Evolutionary conservation across 2,888 invertebrate genomes (phyloP).

Genomic region (Leptopilina drosophilae): DNA sequence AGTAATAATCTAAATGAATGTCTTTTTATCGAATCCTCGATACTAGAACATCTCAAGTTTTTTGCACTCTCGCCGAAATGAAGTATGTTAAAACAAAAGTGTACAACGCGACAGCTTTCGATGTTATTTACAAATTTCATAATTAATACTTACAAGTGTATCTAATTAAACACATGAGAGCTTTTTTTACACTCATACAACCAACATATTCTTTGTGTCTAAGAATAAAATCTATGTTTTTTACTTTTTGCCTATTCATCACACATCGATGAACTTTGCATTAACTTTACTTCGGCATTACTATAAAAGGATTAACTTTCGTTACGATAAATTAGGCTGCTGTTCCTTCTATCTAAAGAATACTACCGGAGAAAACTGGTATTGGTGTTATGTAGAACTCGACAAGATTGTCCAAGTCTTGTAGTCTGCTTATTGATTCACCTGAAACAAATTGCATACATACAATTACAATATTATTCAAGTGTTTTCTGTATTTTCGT

Average conservation of each 20-base stretch:
- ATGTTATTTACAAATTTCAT: slow-evolving; percentile 30
- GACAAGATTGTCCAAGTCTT: slow-evolving; percentile 74
- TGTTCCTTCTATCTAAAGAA: slow-evolving; percentile 57
- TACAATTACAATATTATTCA: too few relatives aligned
- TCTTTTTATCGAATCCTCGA: background rate
- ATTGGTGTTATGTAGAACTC: slow-evolving; percentile 73
- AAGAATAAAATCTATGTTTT: slow-evolving; percentile 16
- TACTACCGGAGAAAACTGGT: slow-evolving; percentile 59
- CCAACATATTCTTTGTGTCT: background rate
- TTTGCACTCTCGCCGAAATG: background rate
- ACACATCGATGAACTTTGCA: slow-evolving; percentile 16
- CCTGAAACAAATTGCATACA: slow-evolving; percentile 61
- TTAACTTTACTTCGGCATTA: background rate
- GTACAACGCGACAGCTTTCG: slow-evolving; percentile 1
- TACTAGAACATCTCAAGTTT: background rate
- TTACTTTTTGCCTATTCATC: slow-evolving; percentile 48
- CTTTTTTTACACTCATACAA: slow-evolving; percentile 6
- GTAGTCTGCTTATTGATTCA: slow-evolving; percentile 72
- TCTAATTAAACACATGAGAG: slow-evolving; percentile 8
- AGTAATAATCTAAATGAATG: background rate
- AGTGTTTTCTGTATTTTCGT: too few relatives aligned
- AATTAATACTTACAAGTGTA: slow-evolving; percentile 25
- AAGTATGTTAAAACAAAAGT: background rate
- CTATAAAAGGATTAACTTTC: background rate
- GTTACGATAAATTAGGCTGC: slow-evolving; percentile 15